Evolutionary conservation across 2,113 vertebrate genomes (phyloP).

Genomic region (Cyrtonyx montezumae): DNA sequence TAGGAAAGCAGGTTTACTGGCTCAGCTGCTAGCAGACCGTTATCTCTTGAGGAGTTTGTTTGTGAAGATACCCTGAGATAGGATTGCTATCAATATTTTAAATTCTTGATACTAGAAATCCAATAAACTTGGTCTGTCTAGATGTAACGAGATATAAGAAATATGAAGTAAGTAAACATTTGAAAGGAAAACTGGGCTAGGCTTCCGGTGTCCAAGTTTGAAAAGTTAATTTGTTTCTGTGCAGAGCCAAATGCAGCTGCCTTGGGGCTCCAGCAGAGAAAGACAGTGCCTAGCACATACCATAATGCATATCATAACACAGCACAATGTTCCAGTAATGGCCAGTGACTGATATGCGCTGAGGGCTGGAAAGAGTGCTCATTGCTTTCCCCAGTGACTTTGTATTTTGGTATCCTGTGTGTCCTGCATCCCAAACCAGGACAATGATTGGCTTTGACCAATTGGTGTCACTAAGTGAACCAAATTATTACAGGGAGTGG

Average conservation of each 20-base stretch:
- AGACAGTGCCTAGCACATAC: background rate
- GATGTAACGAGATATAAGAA: background rate
- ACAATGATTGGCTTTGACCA: background rate
- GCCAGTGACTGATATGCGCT: background rate
- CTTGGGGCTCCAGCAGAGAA: background rate
- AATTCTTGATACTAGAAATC: slow-evolving; percentile 46
- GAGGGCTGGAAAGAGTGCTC: background rate
- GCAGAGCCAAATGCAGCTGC: background rate
- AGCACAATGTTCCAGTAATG: background rate
- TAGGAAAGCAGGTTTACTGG: background rate
- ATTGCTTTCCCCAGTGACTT: background rate
- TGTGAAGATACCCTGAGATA: background rate
- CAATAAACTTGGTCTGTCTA: slow-evolving; percentile 7
- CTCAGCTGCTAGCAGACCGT: background rate
- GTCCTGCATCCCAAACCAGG: background rate
- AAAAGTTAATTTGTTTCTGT: background rate
- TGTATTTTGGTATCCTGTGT: background rate
- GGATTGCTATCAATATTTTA: slow-evolving; percentile 29
- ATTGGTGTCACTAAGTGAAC: background rate
- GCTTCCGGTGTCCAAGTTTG: accelerated
- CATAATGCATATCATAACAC: background rate
- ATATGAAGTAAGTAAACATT: background rate
- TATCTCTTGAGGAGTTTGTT: slow-evolving; percentile 31
- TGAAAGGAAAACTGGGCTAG: background rate
- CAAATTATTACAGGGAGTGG: background rate